phyloP scores from a whole-genome alignment of 2,888 invertebrate genomes.

The Conomelus anceps region DNA sequence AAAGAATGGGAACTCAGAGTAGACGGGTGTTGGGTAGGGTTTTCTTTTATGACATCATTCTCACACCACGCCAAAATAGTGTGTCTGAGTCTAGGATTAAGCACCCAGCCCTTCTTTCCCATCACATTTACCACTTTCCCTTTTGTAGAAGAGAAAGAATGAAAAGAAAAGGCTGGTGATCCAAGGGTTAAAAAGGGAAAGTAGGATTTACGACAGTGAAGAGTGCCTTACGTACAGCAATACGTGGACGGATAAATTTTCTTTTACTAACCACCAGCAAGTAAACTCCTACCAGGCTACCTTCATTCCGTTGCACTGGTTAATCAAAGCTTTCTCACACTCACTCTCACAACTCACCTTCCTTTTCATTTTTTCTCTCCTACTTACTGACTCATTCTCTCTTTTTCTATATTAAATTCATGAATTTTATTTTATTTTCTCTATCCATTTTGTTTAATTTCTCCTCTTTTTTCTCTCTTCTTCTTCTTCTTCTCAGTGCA shows the following conservation, averaged over 20 bases:
- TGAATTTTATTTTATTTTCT: neutral
- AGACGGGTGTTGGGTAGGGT: neutral
- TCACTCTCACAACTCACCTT: too few relatives aligned
- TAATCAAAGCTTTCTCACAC: neutral
- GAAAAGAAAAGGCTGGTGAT: neutral
- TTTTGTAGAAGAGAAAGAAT: neutral
- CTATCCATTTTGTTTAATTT: neutral
- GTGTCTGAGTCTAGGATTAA: neutral
- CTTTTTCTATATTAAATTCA: neutral
- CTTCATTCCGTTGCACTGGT: neutral
- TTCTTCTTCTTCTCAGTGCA: too few relatives aligned
- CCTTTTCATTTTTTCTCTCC: too few relatives aligned
- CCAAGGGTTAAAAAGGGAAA: neutral
- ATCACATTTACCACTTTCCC: neutral
- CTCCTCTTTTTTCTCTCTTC: too few relatives aligned
- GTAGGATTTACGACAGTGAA: neutral
- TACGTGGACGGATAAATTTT: neutral
- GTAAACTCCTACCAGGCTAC: neutral
- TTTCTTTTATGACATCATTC: neutral
- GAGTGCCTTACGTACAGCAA: neutral
- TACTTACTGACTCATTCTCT: neutral
- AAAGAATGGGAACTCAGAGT: neutral
- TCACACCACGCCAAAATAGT: neutral
- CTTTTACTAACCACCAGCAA: neutral
- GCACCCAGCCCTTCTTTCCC: neutral